Conservation (phyloP, 2,797 vertebrate genomes). For the Emydoidea blandingii region DNA sequence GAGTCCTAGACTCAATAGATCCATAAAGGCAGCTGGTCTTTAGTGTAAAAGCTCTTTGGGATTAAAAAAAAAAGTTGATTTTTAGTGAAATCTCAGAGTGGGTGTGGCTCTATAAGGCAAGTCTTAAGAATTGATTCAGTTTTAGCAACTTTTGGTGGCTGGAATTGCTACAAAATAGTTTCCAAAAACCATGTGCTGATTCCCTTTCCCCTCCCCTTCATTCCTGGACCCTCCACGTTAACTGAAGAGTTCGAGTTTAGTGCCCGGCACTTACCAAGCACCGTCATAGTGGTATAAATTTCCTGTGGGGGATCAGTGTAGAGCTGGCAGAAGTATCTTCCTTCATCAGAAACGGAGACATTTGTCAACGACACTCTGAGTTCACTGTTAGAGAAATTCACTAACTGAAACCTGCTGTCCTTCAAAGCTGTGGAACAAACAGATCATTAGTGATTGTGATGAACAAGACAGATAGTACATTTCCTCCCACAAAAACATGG, state of each 20-base stretch:
- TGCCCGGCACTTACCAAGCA: conserved; percentile 87
- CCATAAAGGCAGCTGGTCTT: background rate
- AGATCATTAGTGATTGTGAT: background rate
- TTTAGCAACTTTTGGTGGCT: too few relatives aligned
- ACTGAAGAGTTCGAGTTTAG: fast-evolving
- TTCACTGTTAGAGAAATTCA: conserved; percentile 99
- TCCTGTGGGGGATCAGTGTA: conserved; percentile 98
- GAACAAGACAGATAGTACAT: fast-evolving
- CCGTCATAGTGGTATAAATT: conserved; percentile 95
- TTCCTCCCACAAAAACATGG: background rate
- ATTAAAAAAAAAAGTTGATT: fast-evolving
- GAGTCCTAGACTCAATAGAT: fast-evolving
- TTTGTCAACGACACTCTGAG: conserved; percentile 96
- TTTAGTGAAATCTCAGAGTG: too few relatives aligned
- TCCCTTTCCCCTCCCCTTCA: fast-evolving
- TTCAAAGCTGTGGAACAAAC: conserved; percentile 89
- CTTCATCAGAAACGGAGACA: conserved; percentile 96
- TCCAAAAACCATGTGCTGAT: fast-evolving
- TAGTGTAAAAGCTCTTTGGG: fast-evolving
- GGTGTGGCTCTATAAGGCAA: background rate
- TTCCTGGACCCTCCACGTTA: fast-evolving
- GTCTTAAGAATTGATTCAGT: background rate
- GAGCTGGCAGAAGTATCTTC: conserved; percentile 97
- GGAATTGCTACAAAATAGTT: background rate
- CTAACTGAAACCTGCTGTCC: conserved; percentile 97